Conservation (phyloP, 2,888 invertebrate genomes). For the Acleris holmiana region DNA sequence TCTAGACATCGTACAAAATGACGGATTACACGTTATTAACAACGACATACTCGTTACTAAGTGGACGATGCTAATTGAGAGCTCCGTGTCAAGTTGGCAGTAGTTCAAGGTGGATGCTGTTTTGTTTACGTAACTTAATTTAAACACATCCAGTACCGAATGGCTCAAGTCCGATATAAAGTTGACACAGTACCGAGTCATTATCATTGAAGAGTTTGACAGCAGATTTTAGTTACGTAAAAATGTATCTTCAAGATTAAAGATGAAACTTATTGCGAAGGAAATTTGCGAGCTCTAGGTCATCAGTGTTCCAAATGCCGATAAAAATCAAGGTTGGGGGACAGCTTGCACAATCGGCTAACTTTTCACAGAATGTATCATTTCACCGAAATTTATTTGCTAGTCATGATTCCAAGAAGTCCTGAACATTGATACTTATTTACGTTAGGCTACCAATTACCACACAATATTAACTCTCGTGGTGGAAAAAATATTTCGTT, state of each 20-base stretch:
- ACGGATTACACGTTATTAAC: not conserved
- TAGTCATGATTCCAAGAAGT: too few species aligned
- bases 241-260: conserved; percentile 23
- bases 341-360: too few species aligned
- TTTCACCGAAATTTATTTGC: too few species aligned
- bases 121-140: conserved; percentile 25
- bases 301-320: not conserved
- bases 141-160: not conserved
- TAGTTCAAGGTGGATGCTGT: conserved; percentile 32
- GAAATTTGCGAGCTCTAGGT: not conserved
- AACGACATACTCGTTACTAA: not conserved
- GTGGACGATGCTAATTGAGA: conserved; percentile 11
- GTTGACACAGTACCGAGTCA: too few species aligned
- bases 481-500: too few species aligned
- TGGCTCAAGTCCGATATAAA: too few species aligned
- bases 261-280: not conserved
- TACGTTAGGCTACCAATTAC: not conserved
- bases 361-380: too few species aligned
- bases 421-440: too few species aligned
- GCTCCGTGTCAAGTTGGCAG: conserved; percentile 13
- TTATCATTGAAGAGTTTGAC: too few species aligned
- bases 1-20: not conserved
- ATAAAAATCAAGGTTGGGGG: not conserved
- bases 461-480: not conserved
- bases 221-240: conserved; percentile 23